Evolutionary conservation across 2,113 vertebrate genomes (phyloP).

Genomic region (Gopherus flavomarginatus): DNA sequence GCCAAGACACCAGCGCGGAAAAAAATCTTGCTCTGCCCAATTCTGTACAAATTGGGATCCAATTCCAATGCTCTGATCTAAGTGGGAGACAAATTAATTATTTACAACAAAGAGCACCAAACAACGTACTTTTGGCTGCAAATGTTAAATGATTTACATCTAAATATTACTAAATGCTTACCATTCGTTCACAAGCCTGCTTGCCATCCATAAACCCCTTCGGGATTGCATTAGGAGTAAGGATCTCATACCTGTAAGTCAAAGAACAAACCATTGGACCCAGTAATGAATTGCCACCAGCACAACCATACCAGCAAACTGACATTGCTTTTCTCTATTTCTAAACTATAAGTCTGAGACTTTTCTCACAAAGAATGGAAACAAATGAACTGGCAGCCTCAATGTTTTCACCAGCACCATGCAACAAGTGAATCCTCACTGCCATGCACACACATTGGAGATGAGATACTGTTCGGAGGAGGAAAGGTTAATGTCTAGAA

Average conservation of each 20-base stretch:
- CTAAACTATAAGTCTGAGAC: neutral
- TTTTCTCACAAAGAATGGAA: neutral
- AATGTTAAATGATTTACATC: neutral
- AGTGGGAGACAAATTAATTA: neutral
- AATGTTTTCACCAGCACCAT: neutral
- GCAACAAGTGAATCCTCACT: neutral
- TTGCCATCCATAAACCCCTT: conserved; percentile 99
- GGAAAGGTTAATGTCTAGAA: neutral
- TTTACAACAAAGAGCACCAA: neutral
- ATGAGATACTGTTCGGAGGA: neutral
- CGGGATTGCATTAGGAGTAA: conserved; percentile 97
- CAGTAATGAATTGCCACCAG: neutral
- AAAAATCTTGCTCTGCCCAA: conserved; percentile 99
- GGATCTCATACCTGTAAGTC: conserved; percentile 92
- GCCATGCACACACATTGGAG: neutral
- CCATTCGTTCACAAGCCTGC: conserved; percentile 98
- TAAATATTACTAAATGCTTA: conserved; percentile 59
- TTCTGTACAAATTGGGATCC: conserved; percentile 96
- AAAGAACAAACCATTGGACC: neutral
- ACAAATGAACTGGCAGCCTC: neutral
- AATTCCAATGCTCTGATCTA: conserved; percentile 95
- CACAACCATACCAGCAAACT: neutral
- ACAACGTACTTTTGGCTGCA: neutral
- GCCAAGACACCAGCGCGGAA: conserved; percentile 97
- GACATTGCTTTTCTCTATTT: neutral